Evolutionary conservation across 2,797 vertebrate genomes (phyloP).

Genomic region (Protosalanx chinensis): DNA sequence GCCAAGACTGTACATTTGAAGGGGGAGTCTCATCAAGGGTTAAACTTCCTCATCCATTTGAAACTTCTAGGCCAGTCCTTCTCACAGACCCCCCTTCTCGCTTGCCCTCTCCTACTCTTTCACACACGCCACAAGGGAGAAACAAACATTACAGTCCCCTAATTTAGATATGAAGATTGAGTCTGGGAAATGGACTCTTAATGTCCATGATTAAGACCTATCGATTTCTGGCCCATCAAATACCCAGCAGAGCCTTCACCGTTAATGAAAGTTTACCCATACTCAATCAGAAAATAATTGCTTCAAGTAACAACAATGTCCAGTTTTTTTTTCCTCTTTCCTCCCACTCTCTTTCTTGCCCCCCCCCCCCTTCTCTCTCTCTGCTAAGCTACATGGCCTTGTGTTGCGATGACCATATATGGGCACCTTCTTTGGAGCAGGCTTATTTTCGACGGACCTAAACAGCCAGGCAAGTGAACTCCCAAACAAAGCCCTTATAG

Average conservation of each 20-base stretch:
- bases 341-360: slow-evolving; percentile 25
- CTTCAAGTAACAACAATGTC: slow-evolving; percentile 52
- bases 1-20: neutral
- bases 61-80: slow-evolving; percentile 53
- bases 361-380: slow-evolving; percentile 30
- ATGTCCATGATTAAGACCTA: slow-evolving; percentile 18
- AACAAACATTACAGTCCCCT: slow-evolving; percentile 33
- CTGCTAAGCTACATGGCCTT: slow-evolving; percentile 60
- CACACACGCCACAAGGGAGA: slow-evolving; percentile 58
- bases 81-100: slow-evolving; percentile 56
- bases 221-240: slow-evolving; percentile 20
- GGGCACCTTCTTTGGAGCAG: slow-evolving; percentile 84
- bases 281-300: slow-evolving; percentile 29
- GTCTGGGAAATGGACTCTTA: slow-evolving; percentile 44
- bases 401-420: slow-evolving; percentile 88
- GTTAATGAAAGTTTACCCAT: slow-evolving; percentile 18
- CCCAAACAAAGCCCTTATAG: slow-evolving; percentile 99
- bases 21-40: slow-evolving; percentile 42
- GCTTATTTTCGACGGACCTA: slow-evolving; percentile 73
- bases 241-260: slow-evolving; percentile 19
- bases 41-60: slow-evolving; percentile 46
- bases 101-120: slow-evolving; percentile 38
- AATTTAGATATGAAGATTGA: slow-evolving; percentile 46
- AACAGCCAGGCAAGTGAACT: slow-evolving; percentile 88
- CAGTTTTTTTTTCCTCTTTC: slow-evolving; percentile 27